Base-by-base conservation (phyloP, 2,888 invertebrate genomes). In the Plagodis dolabraria region DNA sequence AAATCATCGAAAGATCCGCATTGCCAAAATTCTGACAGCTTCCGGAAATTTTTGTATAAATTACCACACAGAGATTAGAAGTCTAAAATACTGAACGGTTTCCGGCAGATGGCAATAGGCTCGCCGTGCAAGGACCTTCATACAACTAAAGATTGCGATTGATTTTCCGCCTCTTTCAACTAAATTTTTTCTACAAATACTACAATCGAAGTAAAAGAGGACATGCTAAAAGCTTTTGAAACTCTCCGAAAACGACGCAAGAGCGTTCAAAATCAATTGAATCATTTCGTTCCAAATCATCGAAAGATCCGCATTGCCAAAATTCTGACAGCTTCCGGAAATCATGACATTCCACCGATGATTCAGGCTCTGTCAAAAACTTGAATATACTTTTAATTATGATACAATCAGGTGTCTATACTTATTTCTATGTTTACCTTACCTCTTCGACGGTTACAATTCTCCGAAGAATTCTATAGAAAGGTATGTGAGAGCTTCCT, bases 1-100 rank as follows among this genome's bases (percentile, higher is more conserved):
- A 55, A 51, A 12, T 48, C 51, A 48, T 55, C 47, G 42, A 33
- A 49, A 56, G 45, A 61, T 57, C 56, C 60, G 60, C 60, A 53
- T 60, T 49, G 60, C 59, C 59, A 47, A 48, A 52, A 42, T 36
- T 33, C 38, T 62, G 53, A 54, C 52, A 53, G 52, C 74, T 74
- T 76, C 86, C 87, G 89, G 89, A 89, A 87, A 82, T 82, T n/a
- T n/a, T n/a, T n/a, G n/a, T n/a, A 22, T 22, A 4, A 22, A 22
- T 22, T 22, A 22, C 22, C 22, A 22, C 22, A 22, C 22, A 4
- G 22, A 22, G 22, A 22, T 22, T 22, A 22, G 22, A 2, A 22
- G 22, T 22, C 22, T 22, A 22, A 22, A 22, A 22, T 4, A 22
- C 4, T 22, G 22, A 22, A 22, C 22, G 1, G 22, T 22, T 22